These are phyloP conservation scores for Ormyrus labotus DNA, from an alignment of 2,888 invertebrate genomes.

Conservation along the genomic window DNA sequence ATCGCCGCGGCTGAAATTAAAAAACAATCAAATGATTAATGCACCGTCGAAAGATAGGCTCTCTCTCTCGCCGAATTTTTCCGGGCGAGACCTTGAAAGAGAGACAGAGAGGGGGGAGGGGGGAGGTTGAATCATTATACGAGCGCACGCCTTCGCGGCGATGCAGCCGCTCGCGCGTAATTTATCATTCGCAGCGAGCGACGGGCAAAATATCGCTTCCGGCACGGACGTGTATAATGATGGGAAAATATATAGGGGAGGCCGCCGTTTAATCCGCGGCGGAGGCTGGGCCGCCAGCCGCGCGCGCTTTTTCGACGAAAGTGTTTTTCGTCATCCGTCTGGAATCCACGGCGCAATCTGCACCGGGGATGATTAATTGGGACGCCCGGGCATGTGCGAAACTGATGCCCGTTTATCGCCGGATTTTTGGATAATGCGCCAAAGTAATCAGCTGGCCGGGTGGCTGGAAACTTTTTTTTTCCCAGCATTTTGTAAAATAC, in stretches of 20 bases:
- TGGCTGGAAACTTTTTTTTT: too few relatives aligned
- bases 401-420: background rate
- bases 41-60: constrained; percentile 13
- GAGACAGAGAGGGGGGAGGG: background rate
- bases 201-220: constrained; percentile 56
- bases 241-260: constrained; percentile 47
- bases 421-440: background rate
- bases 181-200: constrained; percentile 51
- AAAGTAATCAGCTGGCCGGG: too few relatives aligned
- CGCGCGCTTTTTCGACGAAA: constrained; percentile 38
- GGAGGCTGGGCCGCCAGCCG: background rate
- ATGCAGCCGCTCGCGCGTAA: constrained; percentile 36
- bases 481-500: too few relatives aligned
- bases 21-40: constrained; percentile 55
- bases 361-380: constrained; percentile 39
- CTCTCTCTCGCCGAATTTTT: constrained; percentile 36
- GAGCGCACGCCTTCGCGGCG: constrained; percentile 29
- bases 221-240: constrained; percentile 54
- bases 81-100: constrained; percentile 21
- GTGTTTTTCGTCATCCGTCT: constrained; percentile 49
- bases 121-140: constrained; percentile 32
- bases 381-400: background rate
- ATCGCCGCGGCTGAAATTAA: constrained; percentile 38
- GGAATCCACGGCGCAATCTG: constrained; percentile 18
- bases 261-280: background rate